Conservation (phyloP, 2,113 vertebrate species). For the Dipodomys ordii region DNA sequence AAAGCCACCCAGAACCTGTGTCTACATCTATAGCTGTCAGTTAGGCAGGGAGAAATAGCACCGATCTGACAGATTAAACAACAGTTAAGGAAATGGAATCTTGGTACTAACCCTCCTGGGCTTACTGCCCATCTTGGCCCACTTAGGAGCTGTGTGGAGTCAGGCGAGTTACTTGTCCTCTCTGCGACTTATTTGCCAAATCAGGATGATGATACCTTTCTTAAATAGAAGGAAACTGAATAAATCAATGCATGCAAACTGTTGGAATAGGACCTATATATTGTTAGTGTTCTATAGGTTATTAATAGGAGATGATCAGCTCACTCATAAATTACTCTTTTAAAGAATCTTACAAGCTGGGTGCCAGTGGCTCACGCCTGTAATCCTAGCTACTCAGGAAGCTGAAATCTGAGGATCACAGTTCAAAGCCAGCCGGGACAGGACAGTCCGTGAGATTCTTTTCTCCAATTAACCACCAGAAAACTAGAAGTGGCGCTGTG, state of each 20-base stretch:
- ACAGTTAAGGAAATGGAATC: not conserved
- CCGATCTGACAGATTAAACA: not conserved
- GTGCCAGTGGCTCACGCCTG: too few species aligned
- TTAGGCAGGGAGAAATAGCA: not conserved
- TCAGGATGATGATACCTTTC: not conserved
- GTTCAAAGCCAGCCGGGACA: too few species aligned
- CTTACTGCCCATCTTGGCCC: too few species aligned
- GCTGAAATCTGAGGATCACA: too few species aligned
- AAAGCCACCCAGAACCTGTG: not conserved
- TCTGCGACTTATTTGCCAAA: not conserved
- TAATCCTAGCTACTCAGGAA: too few species aligned
- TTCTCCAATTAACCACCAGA: too few species aligned
- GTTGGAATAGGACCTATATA: not conserved
- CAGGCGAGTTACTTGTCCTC: not conserved
- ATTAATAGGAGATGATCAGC: not conserved
- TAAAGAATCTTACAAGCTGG: too few species aligned
- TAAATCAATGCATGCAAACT: not conserved
- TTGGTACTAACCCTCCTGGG: too few species aligned
- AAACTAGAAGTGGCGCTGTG: too few species aligned
- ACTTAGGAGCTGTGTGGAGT: not conserved
- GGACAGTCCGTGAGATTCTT: too few species aligned
- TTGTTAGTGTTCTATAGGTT: not conserved
- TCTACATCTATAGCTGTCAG: not conserved
- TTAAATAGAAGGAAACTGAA: not conserved
- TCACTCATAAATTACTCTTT: not conserved